These are phyloP conservation scores for Istiophorus platypterus DNA, from an alignment of 2,113 vertebrate species.

Conservation along the genomic window DNA sequence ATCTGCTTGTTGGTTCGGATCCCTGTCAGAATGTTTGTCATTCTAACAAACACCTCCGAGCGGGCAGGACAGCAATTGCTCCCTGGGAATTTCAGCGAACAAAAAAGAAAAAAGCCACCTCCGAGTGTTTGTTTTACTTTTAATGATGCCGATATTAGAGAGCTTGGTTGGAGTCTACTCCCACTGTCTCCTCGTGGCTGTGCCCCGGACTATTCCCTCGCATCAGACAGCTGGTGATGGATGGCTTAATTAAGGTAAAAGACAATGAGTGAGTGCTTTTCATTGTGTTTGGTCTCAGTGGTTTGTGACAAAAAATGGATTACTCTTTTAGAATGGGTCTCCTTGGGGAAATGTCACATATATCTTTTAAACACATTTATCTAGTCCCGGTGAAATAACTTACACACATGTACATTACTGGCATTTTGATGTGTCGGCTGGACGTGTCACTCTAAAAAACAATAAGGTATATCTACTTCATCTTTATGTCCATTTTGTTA, in stretches of 20 bases:
- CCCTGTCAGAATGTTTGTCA: slow-evolving; percentile 48
- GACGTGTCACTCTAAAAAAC: slow-evolving; percentile 6
- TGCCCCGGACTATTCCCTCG: slow-evolving; percentile 61
- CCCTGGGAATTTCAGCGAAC: slow-evolving; percentile 16
- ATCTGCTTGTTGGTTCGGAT: slow-evolving; percentile 30
- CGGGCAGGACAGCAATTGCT: slow-evolving; percentile 40
- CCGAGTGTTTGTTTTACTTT: slow-evolving; percentile 55
- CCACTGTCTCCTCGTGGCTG: slow-evolving; percentile 58
- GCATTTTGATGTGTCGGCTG: slow-evolving; percentile 36
- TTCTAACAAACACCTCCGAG: slow-evolving; percentile 36
- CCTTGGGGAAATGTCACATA: slow-evolving; percentile 80
- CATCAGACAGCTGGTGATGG: slow-evolving; percentile 82
- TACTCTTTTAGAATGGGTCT: slow-evolving; percentile 76
- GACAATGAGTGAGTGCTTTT: slow-evolving; percentile 85
- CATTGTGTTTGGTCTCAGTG: slow-evolving; percentile 83
- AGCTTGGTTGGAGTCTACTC: slow-evolving; percentile 57
- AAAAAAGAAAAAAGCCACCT: slow-evolving; percentile 1
- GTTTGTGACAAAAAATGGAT: slow-evolving; percentile 78
- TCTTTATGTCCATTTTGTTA: background rate
- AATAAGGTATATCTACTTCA: background rate
- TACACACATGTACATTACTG: slow-evolving; percentile 17
- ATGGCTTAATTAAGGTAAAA: slow-evolving; percentile 85
- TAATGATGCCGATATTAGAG: slow-evolving; percentile 62
- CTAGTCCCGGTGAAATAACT: slow-evolving; percentile 28
- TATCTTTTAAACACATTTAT: slow-evolving; percentile 70